A percentile compares a stretch with the other conserved stretches of the same genome.
Conservation (phyloP, 1,140 invertebrate genomes). For the Cotesia chilonis region DNA sequence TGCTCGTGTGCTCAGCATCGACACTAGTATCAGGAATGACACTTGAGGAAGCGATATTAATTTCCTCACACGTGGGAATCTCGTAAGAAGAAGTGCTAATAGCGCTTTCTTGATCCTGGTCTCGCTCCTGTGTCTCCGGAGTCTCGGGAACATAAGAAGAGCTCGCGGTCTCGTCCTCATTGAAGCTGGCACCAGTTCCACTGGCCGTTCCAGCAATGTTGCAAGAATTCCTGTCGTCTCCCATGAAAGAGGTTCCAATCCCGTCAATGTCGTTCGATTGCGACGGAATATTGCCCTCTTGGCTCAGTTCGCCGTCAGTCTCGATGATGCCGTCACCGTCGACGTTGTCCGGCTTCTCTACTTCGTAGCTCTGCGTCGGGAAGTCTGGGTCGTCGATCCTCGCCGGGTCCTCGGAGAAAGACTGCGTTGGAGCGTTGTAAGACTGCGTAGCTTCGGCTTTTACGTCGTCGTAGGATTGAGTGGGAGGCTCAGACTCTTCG, state of each 20-base stretch:
- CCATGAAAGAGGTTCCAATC: conserved; percentile 57
- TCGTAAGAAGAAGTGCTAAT: conserved; percentile 65
- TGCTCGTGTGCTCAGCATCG: conserved; percentile 53
- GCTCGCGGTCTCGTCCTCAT: conserved; percentile 62
- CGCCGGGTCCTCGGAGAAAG: conserved; percentile 55
- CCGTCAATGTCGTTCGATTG: conserved; percentile 63
- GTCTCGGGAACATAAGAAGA: conserved; percentile 64
- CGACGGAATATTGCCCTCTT: conserved; percentile 60
- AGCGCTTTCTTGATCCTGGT: conserved; percentile 63
- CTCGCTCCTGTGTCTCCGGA: conserved; percentile 61
- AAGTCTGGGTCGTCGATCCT: conserved; percentile 57
- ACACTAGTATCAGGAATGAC: conserved; percentile 58
- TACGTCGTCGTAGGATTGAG: conserved; percentile 57
- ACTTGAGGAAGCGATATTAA: conserved; percentile 61
- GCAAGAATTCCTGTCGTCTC: too few relatives aligned
- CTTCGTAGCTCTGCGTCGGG: conserved; percentile 60
- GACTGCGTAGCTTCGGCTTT: conserved; percentile 52
- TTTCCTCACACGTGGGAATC: conserved; percentile 61
- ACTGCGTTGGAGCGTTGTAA: conserved; percentile 58
- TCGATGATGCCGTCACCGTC: conserved; percentile 48
- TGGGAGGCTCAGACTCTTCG: conserved; percentile 51
- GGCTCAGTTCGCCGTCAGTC: conserved; percentile 56
- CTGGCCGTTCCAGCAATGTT: not conserved
- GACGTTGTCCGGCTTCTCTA: conserved; percentile 55
- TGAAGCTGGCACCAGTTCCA: conserved; percentile 33